Evolutionary conservation across 2,113 vertebrate species (phyloP), one percentile per base, ranked within the genome.

Genomic region (Asarcornis scutulata): DNA sequence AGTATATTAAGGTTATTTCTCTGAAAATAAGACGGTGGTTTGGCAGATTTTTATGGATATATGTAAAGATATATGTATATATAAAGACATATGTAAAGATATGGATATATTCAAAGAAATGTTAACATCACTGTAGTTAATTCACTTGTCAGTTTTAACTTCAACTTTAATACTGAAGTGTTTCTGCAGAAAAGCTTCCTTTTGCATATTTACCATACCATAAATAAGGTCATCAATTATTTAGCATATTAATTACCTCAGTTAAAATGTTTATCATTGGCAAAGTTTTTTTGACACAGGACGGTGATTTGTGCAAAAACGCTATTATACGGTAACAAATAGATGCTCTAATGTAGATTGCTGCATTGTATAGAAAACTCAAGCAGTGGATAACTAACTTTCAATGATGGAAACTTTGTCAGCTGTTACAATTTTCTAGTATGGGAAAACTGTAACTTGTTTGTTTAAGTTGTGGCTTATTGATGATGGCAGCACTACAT

Each of bases 11-110:
- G 76, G 64, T 34, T 34, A 73, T 22, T 46, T 16, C 13, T 68
- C n/a, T 67, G 83, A 53, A 77, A 74, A 75, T 84, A 72, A 97
- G 95, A 88, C 5, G 6, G 15, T 83, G 22, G 18, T 78, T 78
- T 93, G 93, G 20, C 13, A 78, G 55, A 74, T 79, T 40, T 23
- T 82, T 79, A 20, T 1, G 8, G 23, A 18, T 58, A 26, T 66
- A 31, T 15, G 31, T 40, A 25, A 64, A 75, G 29, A 13, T 38
- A 40, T 40, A 40, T 40, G 40, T 40, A 40, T 40, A 40, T 40
- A 40, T 40, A 40, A 13, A 40, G 40, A 40, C 53, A 25, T 64
- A 29, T 18, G 29, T 38, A 22, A 64, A 75, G 29, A 15, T 38
- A 40, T 40, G 40, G 40, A 40, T 40, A 40, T 40, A 40, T 40